phyloP scores from a whole-genome alignment of 2,113 vertebrate genomes.

The Crotalus horridus region DNA sequence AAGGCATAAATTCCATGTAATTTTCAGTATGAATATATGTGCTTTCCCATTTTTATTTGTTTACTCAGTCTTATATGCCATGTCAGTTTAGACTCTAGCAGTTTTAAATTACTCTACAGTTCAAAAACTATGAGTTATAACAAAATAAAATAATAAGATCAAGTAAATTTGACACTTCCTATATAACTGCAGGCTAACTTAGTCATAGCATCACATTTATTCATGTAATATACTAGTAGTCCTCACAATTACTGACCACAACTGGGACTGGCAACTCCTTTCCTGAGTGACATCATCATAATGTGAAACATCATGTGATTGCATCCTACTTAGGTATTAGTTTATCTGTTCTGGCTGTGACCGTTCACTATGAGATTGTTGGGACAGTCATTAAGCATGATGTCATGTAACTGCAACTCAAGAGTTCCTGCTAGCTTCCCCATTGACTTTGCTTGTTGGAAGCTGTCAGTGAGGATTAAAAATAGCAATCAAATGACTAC shows the following conservation, averaged over 20 bases:
- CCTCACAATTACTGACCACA: not conserved
- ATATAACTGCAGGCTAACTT: not conserved
- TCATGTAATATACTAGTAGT: not conserved
- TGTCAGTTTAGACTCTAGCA: not conserved
- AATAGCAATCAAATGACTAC: not conserved
- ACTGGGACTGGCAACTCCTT: not conserved
- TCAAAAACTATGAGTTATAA: not conserved
- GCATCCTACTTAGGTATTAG: not conserved
- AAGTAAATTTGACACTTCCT: not conserved
- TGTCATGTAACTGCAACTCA: not conserved
- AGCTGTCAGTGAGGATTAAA: not conserved
- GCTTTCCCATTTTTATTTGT: not conserved
- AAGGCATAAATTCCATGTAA: not conserved
- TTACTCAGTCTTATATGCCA: not conserved
- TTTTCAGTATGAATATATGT: not conserved
- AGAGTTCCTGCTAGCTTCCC: not conserved
- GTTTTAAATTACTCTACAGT: not conserved
- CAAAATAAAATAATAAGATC: not conserved
- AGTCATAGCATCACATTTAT: not conserved
- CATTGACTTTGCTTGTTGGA: not conserved
- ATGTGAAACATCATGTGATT: not conserved
- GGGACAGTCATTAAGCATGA: not conserved
- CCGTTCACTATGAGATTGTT: not conserved
- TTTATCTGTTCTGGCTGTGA: too few relatives aligned
- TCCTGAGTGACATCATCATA: not conserved